Evolutionary conservation across 1,140 invertebrate genomes (phyloP), one percentile per base, ranked within the genome.

Genomic region (Drosophila murphyi): DNA sequence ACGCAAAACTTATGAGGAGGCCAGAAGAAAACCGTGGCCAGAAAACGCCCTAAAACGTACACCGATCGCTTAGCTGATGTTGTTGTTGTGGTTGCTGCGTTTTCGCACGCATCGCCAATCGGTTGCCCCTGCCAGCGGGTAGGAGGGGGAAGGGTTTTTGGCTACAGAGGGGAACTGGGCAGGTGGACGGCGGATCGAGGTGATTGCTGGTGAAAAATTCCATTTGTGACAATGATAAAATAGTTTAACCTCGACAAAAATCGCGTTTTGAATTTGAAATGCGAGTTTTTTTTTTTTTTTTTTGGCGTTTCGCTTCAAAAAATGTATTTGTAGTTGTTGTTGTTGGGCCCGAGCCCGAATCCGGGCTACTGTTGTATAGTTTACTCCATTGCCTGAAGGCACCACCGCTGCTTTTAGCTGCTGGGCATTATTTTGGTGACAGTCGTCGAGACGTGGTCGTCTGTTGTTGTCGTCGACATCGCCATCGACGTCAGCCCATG

Each of bases 261-360:
- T 89, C 85, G 85, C 85, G 85, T 89, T 89, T 89, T 89, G 85
- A 89, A 89, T 89, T 89, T 89, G 85, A 89, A 89, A 89, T 89
- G 85, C 62, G 82, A 76, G 76, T 82, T 77, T 69, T 41, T 41
- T 68, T 50, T 62, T 45, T 67, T 39, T 34, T 77, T 75, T 76
- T 86, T 78, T 86, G 68, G 72, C 76, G 74, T 79, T 88, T 87
- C 65, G 79, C 62, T 83, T 88, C 76, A 82, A 77, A 87, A 87
- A 72, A 88, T 62, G 39, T 80, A 75, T 82, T 72, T 72, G 56
- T 72, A 62, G 74, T 55, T 55, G 51, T 51, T 12, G 20, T 34
- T 12, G 54, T 71, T 62, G 54, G 32, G 39, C 31, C 31, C 50
- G 35, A 64, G 43, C 41, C 12, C 41, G 56, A 70, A 62, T 61